Evolutionary conservation across 2,113 vertebrate genomes (phyloP).

Genomic region (Gadus chalcogrammus): DNA sequence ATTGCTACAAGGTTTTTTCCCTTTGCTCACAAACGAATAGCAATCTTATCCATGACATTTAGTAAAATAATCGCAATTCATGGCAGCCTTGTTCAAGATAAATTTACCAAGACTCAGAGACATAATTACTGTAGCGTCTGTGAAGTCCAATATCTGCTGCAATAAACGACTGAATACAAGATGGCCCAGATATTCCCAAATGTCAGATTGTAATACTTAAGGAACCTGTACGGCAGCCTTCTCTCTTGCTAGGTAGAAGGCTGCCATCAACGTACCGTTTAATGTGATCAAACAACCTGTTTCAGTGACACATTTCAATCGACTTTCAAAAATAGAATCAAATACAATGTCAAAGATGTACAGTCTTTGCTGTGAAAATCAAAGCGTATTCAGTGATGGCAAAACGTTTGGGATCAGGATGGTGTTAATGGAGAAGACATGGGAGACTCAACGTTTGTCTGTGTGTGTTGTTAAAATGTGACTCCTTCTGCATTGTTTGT

Average conservation of each 20-base stretch:
- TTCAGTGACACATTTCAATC: conserved; percentile 50
- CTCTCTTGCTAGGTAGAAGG: conserved; percentile 45
- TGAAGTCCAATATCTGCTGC: no score
- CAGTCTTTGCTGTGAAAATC: conserved; percentile 18
- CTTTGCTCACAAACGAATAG: not conserved
- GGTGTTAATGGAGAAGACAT: conserved; percentile 41
- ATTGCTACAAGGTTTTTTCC: conserved; percentile 37
- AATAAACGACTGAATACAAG: no score
- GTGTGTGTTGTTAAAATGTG: conserved; percentile 31
- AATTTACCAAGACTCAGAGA: no score
- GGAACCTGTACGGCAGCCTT: conserved; percentile 1
- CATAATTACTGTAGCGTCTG: no score
- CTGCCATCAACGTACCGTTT: conserved; percentile 59
- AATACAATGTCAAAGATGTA: conserved; percentile 14
- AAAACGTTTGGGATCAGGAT: conserved; percentile 39
- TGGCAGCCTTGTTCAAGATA: conserved; percentile 52
- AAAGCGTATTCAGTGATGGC: conserved; percentile 30
- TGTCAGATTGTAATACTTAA: no score
- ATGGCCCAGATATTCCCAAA: no score
- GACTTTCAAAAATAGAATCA: conserved; percentile 43
- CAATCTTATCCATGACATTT: no score
- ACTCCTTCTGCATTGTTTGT: conserved; percentile 55
- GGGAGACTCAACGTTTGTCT: conserved; percentile 41
- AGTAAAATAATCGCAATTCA: conserved; percentile 28
- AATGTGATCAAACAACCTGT: conserved; percentile 46